Base-by-base conservation (phyloP, 1,140 invertebrate genomes). In the Venustaconcha ellipsiformis region DNA sequence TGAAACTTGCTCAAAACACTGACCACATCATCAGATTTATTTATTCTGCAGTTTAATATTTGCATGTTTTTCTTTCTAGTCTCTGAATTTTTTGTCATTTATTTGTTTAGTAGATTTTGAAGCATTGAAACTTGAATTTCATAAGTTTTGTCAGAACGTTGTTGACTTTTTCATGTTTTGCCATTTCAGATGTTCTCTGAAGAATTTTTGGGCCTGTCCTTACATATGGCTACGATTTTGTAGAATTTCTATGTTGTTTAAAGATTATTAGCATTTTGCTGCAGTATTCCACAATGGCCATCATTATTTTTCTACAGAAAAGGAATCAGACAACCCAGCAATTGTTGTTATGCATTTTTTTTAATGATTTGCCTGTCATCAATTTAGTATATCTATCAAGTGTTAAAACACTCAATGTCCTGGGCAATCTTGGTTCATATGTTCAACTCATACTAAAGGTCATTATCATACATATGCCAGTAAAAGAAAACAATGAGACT, bases 211-310 rank as follows among this genome's bases (percentile, higher is more conserved):
- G 70, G 26, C 64, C n/a, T n/a, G 70, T 72, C 23, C 70, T 37
- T 64, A 12, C 65, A 11, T 72, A 72, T 15, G 55, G 0, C 57
- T 64, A 17, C 1, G 60, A 26, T 26, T 26, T 26, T 2, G 1
- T 26, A 26, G 26, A 26, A 26, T 26, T 26, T 26, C 26, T 2
- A 37, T 14, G 18, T 56, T 56, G 37, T 72, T 56, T 59, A 63
- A 72, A 64, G 63, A 14, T 62, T 62, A 72, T 72, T 12, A 60
- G 3, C 14, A 20, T 72, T 20, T 72, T 72, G 26, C 11, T 1
- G 1, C 23, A 30, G 18, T 18, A 17, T 56, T 64, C 26, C 23
- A 13, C 26, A 12, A 26, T 26, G 26, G 26, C 26, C 26, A 26
- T 1, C 18, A 30, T 8, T 20, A n/a, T 48, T 56, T n/a, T 14